Conservation (phyloP, 2,113 vertebrate species). For the Thamnophis sirtalis region DNA sequence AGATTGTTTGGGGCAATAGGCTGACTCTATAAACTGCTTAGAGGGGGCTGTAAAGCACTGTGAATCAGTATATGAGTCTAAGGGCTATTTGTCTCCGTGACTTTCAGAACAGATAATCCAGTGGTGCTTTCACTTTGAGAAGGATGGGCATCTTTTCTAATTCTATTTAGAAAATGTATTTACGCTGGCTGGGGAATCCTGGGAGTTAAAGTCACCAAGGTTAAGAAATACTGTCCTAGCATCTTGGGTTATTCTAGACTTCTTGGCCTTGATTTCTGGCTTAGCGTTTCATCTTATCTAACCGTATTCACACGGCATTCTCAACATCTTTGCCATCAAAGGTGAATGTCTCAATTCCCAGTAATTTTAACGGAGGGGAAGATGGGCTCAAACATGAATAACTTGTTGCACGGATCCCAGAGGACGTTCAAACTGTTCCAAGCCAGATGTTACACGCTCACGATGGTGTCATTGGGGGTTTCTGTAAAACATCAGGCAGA, state of each 20-base stretch:
- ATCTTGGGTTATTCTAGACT: background rate
- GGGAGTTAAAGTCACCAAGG: background rate
- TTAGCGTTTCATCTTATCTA: slow-evolving; percentile 1
- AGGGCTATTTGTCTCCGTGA: background rate
- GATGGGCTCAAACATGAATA: slow-evolving; percentile 54
- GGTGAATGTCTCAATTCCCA: slow-evolving; percentile 60
- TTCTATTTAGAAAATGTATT: background rate
- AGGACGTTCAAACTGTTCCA: slow-evolving; percentile 39
- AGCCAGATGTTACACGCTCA: slow-evolving; percentile 52
- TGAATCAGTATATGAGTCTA: no score
- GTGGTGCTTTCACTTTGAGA: background rate
- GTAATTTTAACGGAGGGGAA: slow-evolving; percentile 63
- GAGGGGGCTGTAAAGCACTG: no score
- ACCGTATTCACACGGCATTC: slow-evolving; percentile 52
- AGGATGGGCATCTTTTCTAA: background rate
- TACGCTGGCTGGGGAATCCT: background rate
- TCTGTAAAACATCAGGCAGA: slow-evolving; percentile 17
- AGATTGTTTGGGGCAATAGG: no score
- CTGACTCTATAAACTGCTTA: no score
- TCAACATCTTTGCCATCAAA: background rate
- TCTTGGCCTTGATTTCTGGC: background rate
- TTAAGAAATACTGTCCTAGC: background rate
- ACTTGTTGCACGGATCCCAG: slow-evolving; percentile 40
- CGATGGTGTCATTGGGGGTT: slow-evolving; percentile 20
- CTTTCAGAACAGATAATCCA: background rate